Base-by-base conservation (phyloP, 2,113 vertebrate genomes). In the Tragelaphus strepsiceros region DNA sequence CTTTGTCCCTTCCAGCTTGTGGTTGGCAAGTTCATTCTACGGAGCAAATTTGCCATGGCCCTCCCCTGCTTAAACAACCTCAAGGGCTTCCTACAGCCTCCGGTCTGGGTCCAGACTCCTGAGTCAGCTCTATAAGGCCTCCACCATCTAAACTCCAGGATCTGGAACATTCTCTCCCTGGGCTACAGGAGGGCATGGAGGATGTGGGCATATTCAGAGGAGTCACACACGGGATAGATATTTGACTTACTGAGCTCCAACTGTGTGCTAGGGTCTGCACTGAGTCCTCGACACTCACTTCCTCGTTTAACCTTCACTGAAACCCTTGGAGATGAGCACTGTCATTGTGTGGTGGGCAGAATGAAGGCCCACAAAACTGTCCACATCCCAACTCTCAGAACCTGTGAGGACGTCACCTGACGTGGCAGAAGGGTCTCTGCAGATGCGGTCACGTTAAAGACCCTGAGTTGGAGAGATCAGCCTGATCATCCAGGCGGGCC, bases 281-380 rank as follows among this genome's bases (percentile, higher is more conserved):
- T 12, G 12, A 39, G 56, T 15, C 13, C 49, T 21, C 49, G 16
- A n/a, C 46, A 7, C 26, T 13, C 3, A 5, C 43, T 28, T 71
- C 35, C 13, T 82, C 12, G 8, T 13, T 21, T 32, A 30, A 58
- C 59, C 71, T 30, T 96, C 54, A 16, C 32, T 15, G 1, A 22
- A 0, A 2, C 43, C 39, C 49, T 21, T 62, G 6, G 3, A 21
- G 7, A 35, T 6, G 8, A 32, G 67, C 1, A 3, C 32, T 22
- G 0, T 39, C 24, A 26, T 28, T 13, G 32, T 5, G 30, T 7
- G 12, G 35, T 26, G 39, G 59, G 35, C 32, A 54, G 58, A 93
- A 80, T 0, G 11, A 62, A 1, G 2, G 2, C 14, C 16, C 3
- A 7, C 12, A 2, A 28, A 30, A 26, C 28, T 49, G 46, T 7